phyloP scores from a whole-genome alignment of 2,888 invertebrate species.

The Prenolepis imparis region DNA sequence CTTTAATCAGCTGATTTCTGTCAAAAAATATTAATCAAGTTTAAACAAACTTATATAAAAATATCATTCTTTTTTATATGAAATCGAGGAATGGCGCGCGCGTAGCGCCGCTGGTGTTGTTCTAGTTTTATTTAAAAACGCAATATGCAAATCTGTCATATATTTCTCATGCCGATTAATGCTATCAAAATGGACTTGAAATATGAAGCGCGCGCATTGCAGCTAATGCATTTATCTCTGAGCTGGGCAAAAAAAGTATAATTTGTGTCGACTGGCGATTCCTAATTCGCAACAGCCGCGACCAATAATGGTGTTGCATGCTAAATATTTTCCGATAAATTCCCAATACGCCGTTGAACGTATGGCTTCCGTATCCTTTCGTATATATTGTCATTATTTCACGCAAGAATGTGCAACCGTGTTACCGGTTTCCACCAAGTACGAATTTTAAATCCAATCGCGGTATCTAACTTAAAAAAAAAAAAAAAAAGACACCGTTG shows the following conservation, averaged over 20 bases:
- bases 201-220: background rate
- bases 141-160: background rate
- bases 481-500: background rate
- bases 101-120: no score
- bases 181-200: background rate
- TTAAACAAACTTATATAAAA: no score
- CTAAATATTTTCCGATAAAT: slow-evolving; percentile 77
- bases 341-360: slow-evolving; percentile 51
- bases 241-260: slow-evolving; percentile 23
- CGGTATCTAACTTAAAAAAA: background rate
- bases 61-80: no score
- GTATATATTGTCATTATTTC: slow-evolving; percentile 2
- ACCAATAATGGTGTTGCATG: slow-evolving; percentile 60
- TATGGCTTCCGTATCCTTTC: slow-evolving; percentile 7
- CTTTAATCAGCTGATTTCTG: no score
- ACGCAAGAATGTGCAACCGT: background rate
- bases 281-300: slow-evolving; percentile 62
- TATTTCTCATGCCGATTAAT: background rate
- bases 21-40: no score
- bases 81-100: no score
- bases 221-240: background rate
- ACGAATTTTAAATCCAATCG: slow-evolving; percentile 21
- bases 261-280: slow-evolving; percentile 64
- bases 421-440: background rate
- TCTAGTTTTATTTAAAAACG: background rate